phyloP scores from a whole-genome alignment of 1,140 invertebrate species.

The Drosophila parvula region DNA sequence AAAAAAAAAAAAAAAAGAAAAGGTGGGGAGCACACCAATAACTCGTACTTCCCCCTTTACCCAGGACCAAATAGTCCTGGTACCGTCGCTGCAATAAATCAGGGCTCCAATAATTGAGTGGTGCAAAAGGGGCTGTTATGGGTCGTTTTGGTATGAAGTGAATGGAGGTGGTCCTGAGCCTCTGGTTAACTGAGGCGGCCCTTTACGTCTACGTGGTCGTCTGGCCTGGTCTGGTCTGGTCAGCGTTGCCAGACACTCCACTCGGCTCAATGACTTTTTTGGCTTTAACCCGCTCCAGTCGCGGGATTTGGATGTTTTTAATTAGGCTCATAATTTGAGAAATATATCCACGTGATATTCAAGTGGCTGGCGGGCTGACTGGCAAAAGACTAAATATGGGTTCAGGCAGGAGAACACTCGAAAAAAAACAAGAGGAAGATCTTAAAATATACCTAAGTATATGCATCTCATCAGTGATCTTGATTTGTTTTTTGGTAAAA shows the following conservation, averaged over 20 bases:
- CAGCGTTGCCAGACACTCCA: slow-evolving; percentile 64
- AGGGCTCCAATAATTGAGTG: slow-evolving; percentile 79
- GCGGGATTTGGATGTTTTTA: slow-evolving; percentile 54
- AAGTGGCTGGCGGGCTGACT: slow-evolving; percentile 43
- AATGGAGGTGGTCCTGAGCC: background rate
- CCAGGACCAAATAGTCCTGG: slow-evolving; percentile 46
- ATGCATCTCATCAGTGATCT: fast-evolving
- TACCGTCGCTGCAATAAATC: slow-evolving; percentile 70
- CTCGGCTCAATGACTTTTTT: slow-evolving; percentile 59
- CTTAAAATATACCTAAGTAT: background rate
- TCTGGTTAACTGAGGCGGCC: slow-evolving; percentile 25
- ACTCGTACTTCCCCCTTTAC: slow-evolving; percentile 52
- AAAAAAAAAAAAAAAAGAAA: slow-evolving; percentile 9
- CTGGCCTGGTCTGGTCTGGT: slow-evolving; percentile 52
- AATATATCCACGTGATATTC: slow-evolving; percentile 73
- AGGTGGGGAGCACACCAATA: slow-evolving; percentile 61
- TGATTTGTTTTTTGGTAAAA: too few species aligned
- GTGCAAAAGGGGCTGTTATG: slow-evolving; percentile 50
- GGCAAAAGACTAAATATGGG: slow-evolving; percentile 68
- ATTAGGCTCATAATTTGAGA: slow-evolving; percentile 80
- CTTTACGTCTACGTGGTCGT: slow-evolving; percentile 58
- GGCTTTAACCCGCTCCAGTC: slow-evolving; percentile 20
- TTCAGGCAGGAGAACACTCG: slow-evolving; percentile 1
- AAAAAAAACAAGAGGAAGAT: background rate
- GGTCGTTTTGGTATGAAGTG: slow-evolving; percentile 3